phyloP scores from a whole-genome alignment of 2,888 invertebrate genomes.

The Clanis bilineata region DNA sequence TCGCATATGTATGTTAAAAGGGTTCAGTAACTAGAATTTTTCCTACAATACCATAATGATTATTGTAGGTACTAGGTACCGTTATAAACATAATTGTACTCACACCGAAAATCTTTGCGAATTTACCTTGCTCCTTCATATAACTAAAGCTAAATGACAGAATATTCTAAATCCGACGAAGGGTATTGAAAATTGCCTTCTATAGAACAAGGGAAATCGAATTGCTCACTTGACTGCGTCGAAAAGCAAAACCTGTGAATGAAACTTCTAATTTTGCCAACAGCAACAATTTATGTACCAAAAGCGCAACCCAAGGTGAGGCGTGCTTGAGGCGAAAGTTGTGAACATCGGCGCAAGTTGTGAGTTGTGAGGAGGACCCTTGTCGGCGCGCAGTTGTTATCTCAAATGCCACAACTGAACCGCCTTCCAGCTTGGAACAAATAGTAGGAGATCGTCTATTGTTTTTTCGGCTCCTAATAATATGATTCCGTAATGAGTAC shows the following conservation, averaged over 20 bases:
- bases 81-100: too few species aligned
- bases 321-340: constrained; percentile 49
- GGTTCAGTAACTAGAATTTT: too few species aligned
- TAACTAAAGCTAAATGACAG: too few species aligned
- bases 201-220: too few species aligned
- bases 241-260: not conserved
- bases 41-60: too few species aligned
- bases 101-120: too few species aligned
- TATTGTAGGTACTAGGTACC: too few species aligned
- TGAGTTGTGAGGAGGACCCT: constrained; percentile 40
- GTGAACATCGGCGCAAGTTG: constrained; percentile 50
- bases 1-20: too few species aligned
- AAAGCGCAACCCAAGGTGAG: constrained; percentile 30
- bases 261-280: not conserved
- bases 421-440: constrained; percentile 36
- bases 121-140: too few species aligned
- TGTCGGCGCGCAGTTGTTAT: constrained; percentile 63
- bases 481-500: too few species aligned
- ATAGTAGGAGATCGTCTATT: constrained; percentile 19
- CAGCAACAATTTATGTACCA: not conserved
- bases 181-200: too few species aligned
- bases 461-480: not conserved
- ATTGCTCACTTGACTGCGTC: not conserved
- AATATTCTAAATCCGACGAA: too few species aligned
- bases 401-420: constrained; percentile 54